Conservation (phyloP, 2,113 vertebrate genomes). For the Bettongia penicillata region DNA sequence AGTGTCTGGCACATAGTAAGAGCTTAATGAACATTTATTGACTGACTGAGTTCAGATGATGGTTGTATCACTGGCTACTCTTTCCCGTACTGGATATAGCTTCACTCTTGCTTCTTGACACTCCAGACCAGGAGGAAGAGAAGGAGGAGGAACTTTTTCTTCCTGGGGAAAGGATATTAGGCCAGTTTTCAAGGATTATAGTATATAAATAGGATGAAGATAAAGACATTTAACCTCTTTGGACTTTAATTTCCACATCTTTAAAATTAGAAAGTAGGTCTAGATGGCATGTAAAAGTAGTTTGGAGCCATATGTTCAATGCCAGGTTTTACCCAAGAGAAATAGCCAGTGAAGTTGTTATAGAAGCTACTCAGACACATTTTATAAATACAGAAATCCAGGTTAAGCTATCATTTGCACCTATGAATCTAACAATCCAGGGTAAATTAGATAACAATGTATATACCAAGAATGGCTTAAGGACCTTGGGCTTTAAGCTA, state of each 20-base stretch:
- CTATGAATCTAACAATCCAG: background rate
- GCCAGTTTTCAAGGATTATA: background rate
- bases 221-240: background rate
- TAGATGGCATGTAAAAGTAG: background rate
- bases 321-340: background rate
- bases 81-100: background rate
- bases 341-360: background rate
- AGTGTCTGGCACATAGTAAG: background rate
- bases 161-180: background rate
- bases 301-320: background rate
- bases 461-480: rapidly evolving
- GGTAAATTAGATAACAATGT: background rate
- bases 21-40: background rate
- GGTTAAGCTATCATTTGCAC: background rate
- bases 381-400: background rate
- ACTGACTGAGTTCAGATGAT: background rate
- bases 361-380: background rate
- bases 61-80: background rate
- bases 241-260: background rate
- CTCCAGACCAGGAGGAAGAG: background rate
- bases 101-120: background rate
- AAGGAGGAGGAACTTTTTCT: background rate
- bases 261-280: background rate
- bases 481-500: background rate
- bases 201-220: background rate